Percentiles rank a stretch among this genome's conserved stretches.
These are phyloP conservation scores for Drosophila arawakana DNA, from an alignment of 1,140 invertebrate genomes.

Conservation along the genomic window DNA sequence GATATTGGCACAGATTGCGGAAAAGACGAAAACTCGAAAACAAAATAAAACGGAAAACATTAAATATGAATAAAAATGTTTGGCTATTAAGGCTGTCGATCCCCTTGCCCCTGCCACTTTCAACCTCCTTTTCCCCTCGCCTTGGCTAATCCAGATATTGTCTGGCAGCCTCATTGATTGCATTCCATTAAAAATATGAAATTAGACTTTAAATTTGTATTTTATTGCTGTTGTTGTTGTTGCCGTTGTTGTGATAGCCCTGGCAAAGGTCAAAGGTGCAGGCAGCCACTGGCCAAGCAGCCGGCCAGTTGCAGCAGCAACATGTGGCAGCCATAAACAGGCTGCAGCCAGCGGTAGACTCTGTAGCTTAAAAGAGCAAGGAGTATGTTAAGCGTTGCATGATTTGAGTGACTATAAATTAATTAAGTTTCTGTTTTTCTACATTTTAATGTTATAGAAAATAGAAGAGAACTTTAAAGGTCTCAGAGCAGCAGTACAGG, in stretches of 20 bases:
- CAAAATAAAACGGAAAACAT: background rate
- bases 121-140: background rate
- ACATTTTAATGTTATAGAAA: no score
- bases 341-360: background rate
- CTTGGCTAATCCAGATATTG: no score
- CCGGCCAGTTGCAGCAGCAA: constrained; percentile 33
- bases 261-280: constrained; percentile 73
- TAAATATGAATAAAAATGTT: constrained; percentile 28
- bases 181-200: constrained; percentile 50
- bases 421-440: no score
- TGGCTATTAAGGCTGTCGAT: background rate
- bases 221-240: background rate
- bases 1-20: background rate
- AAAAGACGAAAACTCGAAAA: background rate
- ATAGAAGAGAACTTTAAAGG: no score
- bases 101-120: background rate
- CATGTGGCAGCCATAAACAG: constrained; percentile 39
- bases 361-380: background rate
- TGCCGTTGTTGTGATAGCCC: constrained; percentile 34
- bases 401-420: no score
- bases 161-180: constrained; percentile 30
- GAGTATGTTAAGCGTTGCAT: background rate
- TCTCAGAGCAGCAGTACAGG: background rate
- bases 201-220: constrained; percentile 42
- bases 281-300: constrained; percentile 54